Conservation (phyloP, 2,113 vertebrate species). For the Myiagra hebetior region DNA sequence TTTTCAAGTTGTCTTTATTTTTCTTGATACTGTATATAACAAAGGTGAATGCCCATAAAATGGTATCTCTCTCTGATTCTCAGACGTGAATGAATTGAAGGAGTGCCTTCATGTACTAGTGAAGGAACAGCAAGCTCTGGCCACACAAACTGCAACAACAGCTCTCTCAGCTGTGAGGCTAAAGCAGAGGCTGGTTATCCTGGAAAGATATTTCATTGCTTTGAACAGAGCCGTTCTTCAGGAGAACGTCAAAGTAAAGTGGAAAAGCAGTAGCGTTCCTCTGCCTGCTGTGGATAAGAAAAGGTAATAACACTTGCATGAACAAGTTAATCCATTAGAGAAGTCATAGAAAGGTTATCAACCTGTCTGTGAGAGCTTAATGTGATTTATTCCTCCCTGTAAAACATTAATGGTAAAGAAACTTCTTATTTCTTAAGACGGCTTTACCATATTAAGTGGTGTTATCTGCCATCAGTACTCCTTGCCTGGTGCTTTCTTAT, state of each 20-base stretch:
- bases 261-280: constrained; percentile 84
- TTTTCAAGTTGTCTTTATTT: background rate
- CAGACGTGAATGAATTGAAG: constrained; percentile 89
- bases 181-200: constrained; percentile 90
- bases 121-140: constrained; percentile 90
- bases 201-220: constrained; percentile 96
- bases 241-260: constrained; percentile 87
- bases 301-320: constrained; percentile 71
- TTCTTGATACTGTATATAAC: background rate
- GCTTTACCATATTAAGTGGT: background rate
- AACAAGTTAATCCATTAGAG: background rate
- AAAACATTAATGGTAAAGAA: background rate
- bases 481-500: background rate
- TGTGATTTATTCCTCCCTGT: background rate
- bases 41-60: background rate
- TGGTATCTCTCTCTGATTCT: background rate
- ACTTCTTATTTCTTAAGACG: background rate
- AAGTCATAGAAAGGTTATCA: background rate
- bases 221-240: constrained; percentile 92
- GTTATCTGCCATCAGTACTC: background rate
- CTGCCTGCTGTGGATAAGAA: constrained; percentile 88
- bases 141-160: constrained; percentile 86
- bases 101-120: constrained; percentile 91
- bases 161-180: constrained; percentile 90
- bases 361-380: background rate